Conservation (phyloP, 2,888 invertebrate genomes). For the Cybosia mesomella region DNA sequence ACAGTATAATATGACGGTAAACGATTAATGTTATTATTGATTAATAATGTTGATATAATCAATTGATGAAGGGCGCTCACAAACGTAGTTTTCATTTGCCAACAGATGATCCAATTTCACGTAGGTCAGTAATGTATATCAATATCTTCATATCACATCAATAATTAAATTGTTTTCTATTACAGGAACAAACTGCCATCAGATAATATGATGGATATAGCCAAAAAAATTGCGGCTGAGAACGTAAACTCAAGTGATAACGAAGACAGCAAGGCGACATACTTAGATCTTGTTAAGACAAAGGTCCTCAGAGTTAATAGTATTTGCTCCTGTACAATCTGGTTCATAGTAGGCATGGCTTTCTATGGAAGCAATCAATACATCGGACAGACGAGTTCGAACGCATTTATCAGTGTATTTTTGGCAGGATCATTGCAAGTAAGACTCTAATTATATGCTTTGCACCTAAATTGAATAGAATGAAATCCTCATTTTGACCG, state of each 20-base stretch:
- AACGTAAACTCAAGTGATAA: conserved; percentile 66
- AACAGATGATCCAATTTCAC: background rate
- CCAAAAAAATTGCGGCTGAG: conserved; percentile 62
- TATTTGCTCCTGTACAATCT: conserved; percentile 88
- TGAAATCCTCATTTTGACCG: background rate
- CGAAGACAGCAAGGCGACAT: conserved; percentile 70
- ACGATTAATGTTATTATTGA: no score
- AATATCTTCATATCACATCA: background rate
- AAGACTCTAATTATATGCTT: conserved; percentile 11
- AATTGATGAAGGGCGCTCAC: background rate
- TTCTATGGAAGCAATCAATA: conserved; percentile 94
- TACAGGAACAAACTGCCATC: conserved; percentile 76
- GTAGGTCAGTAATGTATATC: background rate
- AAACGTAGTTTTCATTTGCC: background rate
- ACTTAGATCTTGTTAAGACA: conserved; percentile 88
- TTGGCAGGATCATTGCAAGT: conserved; percentile 78
- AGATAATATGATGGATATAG: conserved; percentile 65
- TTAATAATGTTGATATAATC: no score
- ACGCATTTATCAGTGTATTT: conserved; percentile 92
- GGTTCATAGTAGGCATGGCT: conserved; percentile 92
- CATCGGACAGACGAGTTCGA: conserved; percentile 91
- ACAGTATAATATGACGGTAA: no score
- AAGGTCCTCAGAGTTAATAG: conserved; percentile 88
- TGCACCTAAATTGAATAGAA: background rate
- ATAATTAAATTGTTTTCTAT: conserved; percentile 15